Percentiles rank a stretch among this genome's conserved stretches.
These are phyloP conservation scores for Pissodes strobi DNA, from an alignment of 1,140 invertebrate species.

Conservation along the genomic window DNA sequence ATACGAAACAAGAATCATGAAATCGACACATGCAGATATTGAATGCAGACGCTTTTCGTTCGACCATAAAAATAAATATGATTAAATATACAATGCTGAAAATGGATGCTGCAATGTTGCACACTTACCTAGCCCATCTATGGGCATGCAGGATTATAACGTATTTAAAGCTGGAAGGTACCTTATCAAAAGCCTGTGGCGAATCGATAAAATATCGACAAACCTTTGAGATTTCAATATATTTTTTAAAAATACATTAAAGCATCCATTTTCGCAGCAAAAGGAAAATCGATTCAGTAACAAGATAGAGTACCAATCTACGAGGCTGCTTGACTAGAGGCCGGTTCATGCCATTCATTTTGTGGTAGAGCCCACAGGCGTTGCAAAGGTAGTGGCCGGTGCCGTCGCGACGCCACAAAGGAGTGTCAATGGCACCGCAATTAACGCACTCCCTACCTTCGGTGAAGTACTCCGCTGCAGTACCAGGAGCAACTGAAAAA, in stretches of 20 bases:
- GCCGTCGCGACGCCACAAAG: slow-evolving; percentile 94
- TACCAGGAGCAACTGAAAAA: slow-evolving; percentile 58
- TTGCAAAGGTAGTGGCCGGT: slow-evolving; percentile 99
- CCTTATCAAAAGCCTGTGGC: too few species aligned
- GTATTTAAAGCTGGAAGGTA: too few species aligned
- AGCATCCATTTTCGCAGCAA: too few species aligned
- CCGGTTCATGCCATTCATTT: slow-evolving; percentile 94
- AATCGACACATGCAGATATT: slow-evolving; percentile 20
- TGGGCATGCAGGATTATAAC: too few species aligned
- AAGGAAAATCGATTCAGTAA: too few species aligned
- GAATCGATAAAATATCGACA: too few species aligned
- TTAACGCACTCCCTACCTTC: slow-evolving; percentile 95
- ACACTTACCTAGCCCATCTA: too few species aligned
- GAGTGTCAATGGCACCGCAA: slow-evolving; percentile 94
- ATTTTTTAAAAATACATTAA: too few species aligned
- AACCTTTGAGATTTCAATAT: too few species aligned
- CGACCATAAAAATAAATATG: slow-evolving; percentile 8
- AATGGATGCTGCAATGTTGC: too few species aligned
- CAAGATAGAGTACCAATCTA: slow-evolving; percentile 84
- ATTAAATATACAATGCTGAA: too few species aligned
- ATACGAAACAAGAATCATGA: slow-evolving; percentile 6
- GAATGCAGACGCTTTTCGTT: slow-evolving; percentile 10
- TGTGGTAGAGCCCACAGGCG: slow-evolving; percentile 94
- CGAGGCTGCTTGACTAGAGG: slow-evolving; percentile 84
- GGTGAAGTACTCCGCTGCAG: slow-evolving; percentile 72